Evolutionary conservation across 2,113 vertebrate species (phyloP), one percentile per base, ranked within the genome.

Genomic region (Charadrius vociferus): DNA sequence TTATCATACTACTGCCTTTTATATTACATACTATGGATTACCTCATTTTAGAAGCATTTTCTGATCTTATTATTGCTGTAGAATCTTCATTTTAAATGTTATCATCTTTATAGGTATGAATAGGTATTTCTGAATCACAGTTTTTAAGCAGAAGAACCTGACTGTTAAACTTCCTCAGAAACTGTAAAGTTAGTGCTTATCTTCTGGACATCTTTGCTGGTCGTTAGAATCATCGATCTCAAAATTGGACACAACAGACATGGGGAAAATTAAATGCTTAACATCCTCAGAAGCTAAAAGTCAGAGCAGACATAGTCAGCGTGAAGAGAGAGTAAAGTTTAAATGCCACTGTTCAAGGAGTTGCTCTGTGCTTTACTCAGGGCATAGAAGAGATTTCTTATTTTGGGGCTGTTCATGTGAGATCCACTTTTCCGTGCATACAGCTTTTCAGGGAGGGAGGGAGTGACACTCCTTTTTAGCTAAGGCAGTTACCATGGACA

Each of bases 1-100:
- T 85, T 93, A 80, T 59, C 82, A 36, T 85, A 86, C 26, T 17
- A 52, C 22, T 47, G 43, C 47, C 45, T 81, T 95, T 97, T 96
- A 71, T 92, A 81, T 29, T 66, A 14, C 29, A 65, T 53, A 77
- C 66, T 30, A 77, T 67, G 47, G 84, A 87, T 86, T 93, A 82
- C 68, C 86, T 95, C 66, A 94, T 97, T 97, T 94, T 91, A 93
- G 45, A 20, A 85, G 77, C 66, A 79, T 59, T 96, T 96, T 93
- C 89, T 95, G 80, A 65, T 88, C 67, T 96, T 96, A 85, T 75
- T 92, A 72, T 70, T 74, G 81, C 72, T 93, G 92, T 89, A 95
- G 88, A 97, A 29, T 94, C n/a, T 77, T 81, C 2, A 67, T 86
- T 77, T 50, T 27, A 97, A 96, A 94, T 84, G 58, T 86, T 93